These are phyloP conservation scores for Ceriagrion tenellum DNA, from an alignment of 2,888 invertebrate genomes.

Conservation along the genomic window DNA sequence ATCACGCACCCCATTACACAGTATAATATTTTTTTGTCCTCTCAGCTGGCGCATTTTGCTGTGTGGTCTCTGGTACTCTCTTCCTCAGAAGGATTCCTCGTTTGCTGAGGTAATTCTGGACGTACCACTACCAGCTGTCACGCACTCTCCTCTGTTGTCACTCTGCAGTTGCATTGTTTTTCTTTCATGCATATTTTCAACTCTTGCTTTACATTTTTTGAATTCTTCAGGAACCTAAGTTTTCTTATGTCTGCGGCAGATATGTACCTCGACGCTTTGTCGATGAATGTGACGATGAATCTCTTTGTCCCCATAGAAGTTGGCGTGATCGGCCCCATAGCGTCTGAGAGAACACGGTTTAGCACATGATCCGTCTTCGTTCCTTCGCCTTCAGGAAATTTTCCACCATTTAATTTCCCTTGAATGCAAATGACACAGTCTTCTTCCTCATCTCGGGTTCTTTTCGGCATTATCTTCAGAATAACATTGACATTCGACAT, in stretches of 20 bases:
- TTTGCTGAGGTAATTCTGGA: neutral
- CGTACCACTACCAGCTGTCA: neutral
- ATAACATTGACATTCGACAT: no score
- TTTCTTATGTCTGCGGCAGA: neutral
- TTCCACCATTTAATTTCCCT: no score
- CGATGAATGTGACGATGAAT: no score
- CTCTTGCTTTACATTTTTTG: neutral
- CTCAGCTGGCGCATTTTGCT: neutral
- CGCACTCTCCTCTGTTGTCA: neutral
- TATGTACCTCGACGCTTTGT: conserved; percentile 73
- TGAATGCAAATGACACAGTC: no score
- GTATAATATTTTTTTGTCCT: neutral
- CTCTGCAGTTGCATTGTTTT: neutral
- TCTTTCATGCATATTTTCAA: neutral
- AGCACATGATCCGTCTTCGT: no score
- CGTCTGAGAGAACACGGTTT: no score
- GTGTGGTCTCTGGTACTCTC: neutral
- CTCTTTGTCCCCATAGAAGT: no score
- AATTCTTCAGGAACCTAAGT: neutral
- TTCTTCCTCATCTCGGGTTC: no score
- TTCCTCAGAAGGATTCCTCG: neutral
- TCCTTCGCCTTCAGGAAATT: no score
- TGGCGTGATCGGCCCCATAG: no score
- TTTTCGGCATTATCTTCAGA: no score
- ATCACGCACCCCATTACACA: neutral